phyloP scores from a whole-genome alignment of 2,888 invertebrate genomes.

The Carcina quercana region DNA sequence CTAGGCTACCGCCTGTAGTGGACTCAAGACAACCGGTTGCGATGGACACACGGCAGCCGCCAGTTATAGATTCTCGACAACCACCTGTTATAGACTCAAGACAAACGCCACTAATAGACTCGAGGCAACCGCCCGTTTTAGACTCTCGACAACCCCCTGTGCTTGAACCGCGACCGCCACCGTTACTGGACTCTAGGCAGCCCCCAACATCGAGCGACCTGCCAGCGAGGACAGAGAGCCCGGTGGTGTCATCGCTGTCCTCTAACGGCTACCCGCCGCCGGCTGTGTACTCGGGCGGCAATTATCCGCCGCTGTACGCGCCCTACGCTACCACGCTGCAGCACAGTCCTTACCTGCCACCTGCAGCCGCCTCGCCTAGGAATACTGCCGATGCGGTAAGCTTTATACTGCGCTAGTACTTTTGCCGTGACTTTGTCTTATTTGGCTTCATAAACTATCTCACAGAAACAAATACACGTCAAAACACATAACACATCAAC shows the following conservation, averaged over 20 bases:
- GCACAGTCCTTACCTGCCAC: slow-evolving; percentile 83
- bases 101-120: slow-evolving; percentile 46
- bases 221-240: slow-evolving; percentile 55
- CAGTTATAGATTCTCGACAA: slow-evolving; percentile 37
- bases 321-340: slow-evolving; percentile 83
- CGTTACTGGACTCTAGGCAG: slow-evolving; percentile 45
- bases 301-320: slow-evolving; percentile 81
- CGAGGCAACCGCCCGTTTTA: slow-evolving; percentile 45
- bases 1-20: slow-evolving; percentile 33
- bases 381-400: slow-evolving; percentile 73
- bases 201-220: slow-evolving; percentile 59
- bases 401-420: too few relatives aligned
- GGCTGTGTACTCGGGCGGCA: slow-evolving; percentile 78
- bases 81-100: slow-evolving; percentile 41
- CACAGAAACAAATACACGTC: too few relatives aligned
- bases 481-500: too few relatives aligned
- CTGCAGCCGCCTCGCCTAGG: slow-evolving; percentile 77
- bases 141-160: slow-evolving; percentile 38
- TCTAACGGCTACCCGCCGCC: slow-evolving; percentile 77
- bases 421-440: too few relatives aligned
- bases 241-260: slow-evolving; percentile 77
- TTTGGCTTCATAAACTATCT: too few relatives aligned
- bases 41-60: slow-evolving; percentile 51
- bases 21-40: slow-evolving; percentile 39
- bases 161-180: slow-evolving; percentile 46